These are phyloP conservation scores for Nysson spinosus DNA, from an alignment of 2,888 invertebrate species.

Conservation along the genomic window DNA sequence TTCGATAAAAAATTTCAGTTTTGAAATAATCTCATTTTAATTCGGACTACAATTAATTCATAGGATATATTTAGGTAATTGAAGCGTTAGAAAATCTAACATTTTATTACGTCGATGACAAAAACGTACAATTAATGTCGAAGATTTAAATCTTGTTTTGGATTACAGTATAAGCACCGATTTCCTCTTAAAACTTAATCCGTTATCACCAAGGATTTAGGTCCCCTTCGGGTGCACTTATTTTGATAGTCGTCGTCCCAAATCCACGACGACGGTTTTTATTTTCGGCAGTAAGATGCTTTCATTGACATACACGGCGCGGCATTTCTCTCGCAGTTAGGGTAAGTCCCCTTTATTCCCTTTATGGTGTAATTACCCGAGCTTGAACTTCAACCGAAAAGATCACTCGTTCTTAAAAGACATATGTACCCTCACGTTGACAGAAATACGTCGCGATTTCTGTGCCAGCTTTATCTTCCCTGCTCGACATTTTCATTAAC, in stretches of 20 bases:
- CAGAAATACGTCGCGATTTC: no score
- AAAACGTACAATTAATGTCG: no score
- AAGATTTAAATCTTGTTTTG: background rate
- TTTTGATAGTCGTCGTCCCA: slow-evolving; percentile 51
- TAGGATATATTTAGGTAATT: no score
- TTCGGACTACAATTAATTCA: no score
- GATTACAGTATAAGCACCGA: background rate
- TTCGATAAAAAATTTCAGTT: no score
- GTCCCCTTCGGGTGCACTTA: slow-evolving; percentile 44
- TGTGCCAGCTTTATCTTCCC: no score
- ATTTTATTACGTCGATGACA: no score
- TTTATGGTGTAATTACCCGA: slow-evolving; percentile 50
- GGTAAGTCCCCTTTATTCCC: slow-evolving; percentile 31
- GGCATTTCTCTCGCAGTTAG: slow-evolving; percentile 35
- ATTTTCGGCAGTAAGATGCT: slow-evolving; percentile 50
- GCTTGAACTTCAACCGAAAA: slow-evolving; percentile 17
- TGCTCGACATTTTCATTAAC: no score
- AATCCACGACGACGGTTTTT: slow-evolving; percentile 40
- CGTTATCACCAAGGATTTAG: slow-evolving; percentile 43
- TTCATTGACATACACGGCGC: slow-evolving; percentile 49
- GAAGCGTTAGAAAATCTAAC: no score
- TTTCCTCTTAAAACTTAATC: slow-evolving; percentile 44
- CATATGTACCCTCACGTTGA: no score
- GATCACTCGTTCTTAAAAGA: slow-evolving; percentile 10
- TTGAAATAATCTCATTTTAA: no score